These are phyloP conservation scores for Grantiella picta DNA, from an alignment of 2,113 vertebrate species.

Conservation along the genomic window DNA sequence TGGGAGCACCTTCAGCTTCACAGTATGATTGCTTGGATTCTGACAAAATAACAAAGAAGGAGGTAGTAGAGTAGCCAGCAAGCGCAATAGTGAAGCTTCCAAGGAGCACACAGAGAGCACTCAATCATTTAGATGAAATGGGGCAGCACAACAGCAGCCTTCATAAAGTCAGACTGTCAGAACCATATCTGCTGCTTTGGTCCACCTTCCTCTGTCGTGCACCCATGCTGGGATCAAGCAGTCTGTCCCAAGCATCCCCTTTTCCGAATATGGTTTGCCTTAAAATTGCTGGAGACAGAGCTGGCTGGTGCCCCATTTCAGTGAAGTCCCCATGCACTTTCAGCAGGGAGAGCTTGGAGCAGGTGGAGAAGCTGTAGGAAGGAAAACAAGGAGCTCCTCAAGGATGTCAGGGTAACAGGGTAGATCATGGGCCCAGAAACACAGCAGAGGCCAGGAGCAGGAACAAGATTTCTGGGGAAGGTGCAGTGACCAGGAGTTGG, in stretches of 20 bases:
- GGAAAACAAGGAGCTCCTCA: background rate
- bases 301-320: background rate
- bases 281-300: background rate
- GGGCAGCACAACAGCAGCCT: background rate
- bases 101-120: background rate
- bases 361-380: background rate
- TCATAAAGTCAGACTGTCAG: background rate
- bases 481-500: background rate
- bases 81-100: background rate
- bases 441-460: background rate
- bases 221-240: background rate
- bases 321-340: background rate
- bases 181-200: rapidly evolving
- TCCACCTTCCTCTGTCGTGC: rapidly evolving
- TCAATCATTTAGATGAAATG: background rate
- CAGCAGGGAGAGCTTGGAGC: background rate
- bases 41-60: background rate
- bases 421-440: background rate
- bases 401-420: background rate
- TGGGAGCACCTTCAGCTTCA: background rate
- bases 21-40: background rate
- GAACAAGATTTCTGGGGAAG: background rate
- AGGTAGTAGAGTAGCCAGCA: background rate
- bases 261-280: background rate
- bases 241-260: background rate